Evolutionary conservation across 2,888 invertebrate genomes (phyloP).

Genomic region (Seladonia tumulorum): DNA sequence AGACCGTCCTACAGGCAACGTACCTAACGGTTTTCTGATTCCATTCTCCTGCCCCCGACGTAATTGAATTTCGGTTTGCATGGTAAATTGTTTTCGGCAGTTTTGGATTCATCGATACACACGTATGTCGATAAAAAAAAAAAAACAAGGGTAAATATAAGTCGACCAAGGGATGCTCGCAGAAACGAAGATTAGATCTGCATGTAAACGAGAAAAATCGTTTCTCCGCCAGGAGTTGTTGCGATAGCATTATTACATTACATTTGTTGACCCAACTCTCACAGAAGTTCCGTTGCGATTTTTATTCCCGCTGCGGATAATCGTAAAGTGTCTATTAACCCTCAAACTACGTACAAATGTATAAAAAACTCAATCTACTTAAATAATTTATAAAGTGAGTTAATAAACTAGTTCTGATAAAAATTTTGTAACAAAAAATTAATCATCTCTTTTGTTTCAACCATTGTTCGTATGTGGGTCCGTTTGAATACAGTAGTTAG

Average conservation of each 20-base stretch:
- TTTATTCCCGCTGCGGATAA: not conserved
- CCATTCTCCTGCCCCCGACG: not conserved
- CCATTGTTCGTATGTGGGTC: no score
- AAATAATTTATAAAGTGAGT: no score
- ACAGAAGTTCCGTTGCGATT: not conserved
- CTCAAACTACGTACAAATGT: no score
- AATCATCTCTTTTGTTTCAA: no score
- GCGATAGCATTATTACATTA: not conserved
- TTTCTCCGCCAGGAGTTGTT: not conserved
- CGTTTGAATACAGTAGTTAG: no score
- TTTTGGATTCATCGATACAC: not conserved
- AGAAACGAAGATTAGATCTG: not conserved
- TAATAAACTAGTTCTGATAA: no score
- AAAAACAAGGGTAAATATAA: not conserved
- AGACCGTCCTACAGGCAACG: not conserved
- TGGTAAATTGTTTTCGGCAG: not conserved
- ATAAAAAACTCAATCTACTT: no score
- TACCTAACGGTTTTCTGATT: not conserved
- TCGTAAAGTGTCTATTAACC: not conserved
- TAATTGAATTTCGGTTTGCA: constrained; percentile 7
- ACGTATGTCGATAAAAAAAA: not conserved
- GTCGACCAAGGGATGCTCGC: not conserved
- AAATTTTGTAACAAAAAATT: no score
- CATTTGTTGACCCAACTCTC: not conserved
- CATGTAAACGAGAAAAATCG: constrained; percentile 3